Evolutionary conservation across 2,797 vertebrate genomes (phyloP).

Genomic region (Echiichthys vipera): DNA sequence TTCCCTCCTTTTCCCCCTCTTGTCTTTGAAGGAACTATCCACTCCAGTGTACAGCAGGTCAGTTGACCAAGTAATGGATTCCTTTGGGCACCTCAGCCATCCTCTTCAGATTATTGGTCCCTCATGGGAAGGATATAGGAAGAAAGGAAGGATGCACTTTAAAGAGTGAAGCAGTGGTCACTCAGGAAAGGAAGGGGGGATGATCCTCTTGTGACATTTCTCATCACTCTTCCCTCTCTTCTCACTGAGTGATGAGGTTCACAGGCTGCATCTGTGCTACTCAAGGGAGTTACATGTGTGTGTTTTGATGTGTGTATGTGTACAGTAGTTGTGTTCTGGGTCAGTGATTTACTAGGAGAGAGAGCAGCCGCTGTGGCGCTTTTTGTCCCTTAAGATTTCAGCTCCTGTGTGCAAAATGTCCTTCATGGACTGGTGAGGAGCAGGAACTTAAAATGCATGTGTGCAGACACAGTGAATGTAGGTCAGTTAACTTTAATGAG

Average conservation of each 20-base stretch:
- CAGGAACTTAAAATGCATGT: slow-evolving; percentile 15
- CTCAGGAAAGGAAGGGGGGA: slow-evolving; percentile 59
- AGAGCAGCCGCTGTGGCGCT: slow-evolving; percentile 56
- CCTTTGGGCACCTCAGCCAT: slow-evolving; percentile 35
- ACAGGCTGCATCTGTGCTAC: slow-evolving; percentile 65
- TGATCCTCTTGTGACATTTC: slow-evolving; percentile 63
- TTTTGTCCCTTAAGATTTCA: slow-evolving; percentile 53
- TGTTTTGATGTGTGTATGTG: slow-evolving; percentile 55
- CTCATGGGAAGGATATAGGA: slow-evolving; percentile 62
- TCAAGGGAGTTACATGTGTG: slow-evolving; percentile 53
- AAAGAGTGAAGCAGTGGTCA: slow-evolving; percentile 61
- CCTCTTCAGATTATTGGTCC: slow-evolving; percentile 58
- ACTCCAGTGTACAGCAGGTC: slow-evolving; percentile 12
- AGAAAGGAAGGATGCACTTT: slow-evolving; percentile 76
- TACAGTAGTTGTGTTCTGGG: slow-evolving; percentile 74
- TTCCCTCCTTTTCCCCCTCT: slow-evolving; percentile 19
- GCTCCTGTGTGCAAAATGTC: slow-evolving; percentile 53
- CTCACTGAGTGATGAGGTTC: slow-evolving; percentile 77
- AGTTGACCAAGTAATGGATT: slow-evolving; percentile 36
- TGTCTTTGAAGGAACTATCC: slow-evolving; percentile 55
- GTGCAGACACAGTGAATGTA: slow-evolving; percentile 23
- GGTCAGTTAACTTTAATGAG: slow-evolving; percentile 6
- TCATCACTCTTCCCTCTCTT: slow-evolving; percentile 56
- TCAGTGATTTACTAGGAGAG: slow-evolving; percentile 70
- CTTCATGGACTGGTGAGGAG: slow-evolving; percentile 36